Evolutionary conservation across 2,797 vertebrate genomes (phyloP), one percentile per base, ranked within the genome.

Genomic region (Sardinella longiceps): DNA sequence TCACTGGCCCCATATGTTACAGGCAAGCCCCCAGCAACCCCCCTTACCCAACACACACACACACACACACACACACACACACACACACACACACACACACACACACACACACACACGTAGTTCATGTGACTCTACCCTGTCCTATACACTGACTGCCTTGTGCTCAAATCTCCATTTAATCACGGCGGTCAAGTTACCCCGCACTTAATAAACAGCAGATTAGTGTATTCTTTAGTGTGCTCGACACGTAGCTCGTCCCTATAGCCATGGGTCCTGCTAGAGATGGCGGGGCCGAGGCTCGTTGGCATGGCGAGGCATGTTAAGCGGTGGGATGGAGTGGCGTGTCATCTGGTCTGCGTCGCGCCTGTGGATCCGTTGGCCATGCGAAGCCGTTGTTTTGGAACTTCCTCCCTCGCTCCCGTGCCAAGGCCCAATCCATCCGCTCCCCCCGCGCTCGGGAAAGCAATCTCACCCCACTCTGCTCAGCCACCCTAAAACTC

Each of bases 141-240:
- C 95, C 91, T 95, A 91, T 89, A 89, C 90, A 88, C 60, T 85
- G 87, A 87, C 88, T 88, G 91, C 90, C 95, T 95, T 92, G 89
- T 88, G 91, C 94, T 94, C 94, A 97, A 98, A 98, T 98, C 96
- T 97, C 96, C 92, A 94, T 97, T 98, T 97, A 98, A 99, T 98
- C 96, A 92, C 93, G 95, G 94, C 93, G 97, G 96, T 98, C 96
- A 94, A 94, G 96, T 97, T 97, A 96, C 96, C 94, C 94, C 93
- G 94, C 94, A 95, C 96, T 97, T 97, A 97, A 98, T 98, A 98
- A 98, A 97, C 96, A 96, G 92, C 95, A 97, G 97, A 96, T 96
- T 96, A 96, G 95, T 94, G 92, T 94, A 96, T 96, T 96, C 96
- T 97, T 96, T 94, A 95, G 94, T 93, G 95, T 94, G 95, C 94